Base-by-base conservation (phyloP, 2,888 invertebrate species). In the Ormyrus pomaceus region DNA sequence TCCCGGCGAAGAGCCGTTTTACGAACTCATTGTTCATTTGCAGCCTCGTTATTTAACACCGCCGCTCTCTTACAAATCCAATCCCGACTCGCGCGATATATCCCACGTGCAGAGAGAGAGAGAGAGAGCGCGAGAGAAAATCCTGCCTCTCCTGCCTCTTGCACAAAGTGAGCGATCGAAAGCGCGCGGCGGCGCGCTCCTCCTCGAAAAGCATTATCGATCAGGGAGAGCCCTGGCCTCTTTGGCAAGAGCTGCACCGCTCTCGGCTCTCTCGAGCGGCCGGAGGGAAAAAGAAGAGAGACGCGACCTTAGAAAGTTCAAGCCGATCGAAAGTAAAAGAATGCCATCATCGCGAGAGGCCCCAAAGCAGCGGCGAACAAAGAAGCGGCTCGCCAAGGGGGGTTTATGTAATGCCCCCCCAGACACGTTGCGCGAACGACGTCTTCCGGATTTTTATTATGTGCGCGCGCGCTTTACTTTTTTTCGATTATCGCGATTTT, bases 241-340 rank as follows among this genome's bases (percentile, higher is more conserved):
- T 66, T 71, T 59, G 77, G 59, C 53, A 68, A 55, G 59, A 59
- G 34, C 13, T 59, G 10, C 7, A 34, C 51, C 8, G 3, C 48
- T 34, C 34, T 34, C 34, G 34, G 34, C 34, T 34, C 34, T 19
- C 50, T 11, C 65, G 11, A 34, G 19, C 7, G 59, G 9, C 0
- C 19, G 51, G 45, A 34, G 65, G 45, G 11, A n/a, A 55, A 51
- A 56, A 46, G 48, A 34, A 66, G 76, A 55, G 48, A 48, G 19
- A 19, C 65, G 62, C 62, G 79, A 75, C 70, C 80, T 76, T 66
- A 76, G 80, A 80, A 76, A 76, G 80, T 79, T 79, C 75, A 75
- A 65, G 78, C 65, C 13, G 64, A 79, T 69, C 69, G 79, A 79
- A 79, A 79, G 79, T 79, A 34, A 64, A 69, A 74, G 74, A 79